Base-by-base conservation (phyloP, 2,888 invertebrate genomes). In the Serrognathus titanus region DNA sequence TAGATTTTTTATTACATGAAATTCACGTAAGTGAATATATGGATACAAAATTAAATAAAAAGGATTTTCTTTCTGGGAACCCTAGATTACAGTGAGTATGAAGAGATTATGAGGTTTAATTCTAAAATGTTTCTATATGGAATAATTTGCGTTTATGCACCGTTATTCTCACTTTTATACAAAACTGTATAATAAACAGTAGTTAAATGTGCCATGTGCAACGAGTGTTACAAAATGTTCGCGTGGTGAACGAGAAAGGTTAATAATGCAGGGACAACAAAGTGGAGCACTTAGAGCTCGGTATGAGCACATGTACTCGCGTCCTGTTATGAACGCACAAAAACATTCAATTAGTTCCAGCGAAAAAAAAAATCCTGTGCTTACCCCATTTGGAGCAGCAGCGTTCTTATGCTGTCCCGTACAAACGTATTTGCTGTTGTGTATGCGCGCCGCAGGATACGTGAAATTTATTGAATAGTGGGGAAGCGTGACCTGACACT, bases 381-480 rank as follows among this genome's bases (percentile, higher is more conserved):
- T 20, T 43, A 43, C 43, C 20, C 16, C 43, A 43, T 43, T 43
- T 16, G 20, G 16, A 43, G 24, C 24, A 4, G 20, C n/a, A 16
- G 24, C 6, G 24, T 31, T 31, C 24, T 31, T 31, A 31, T 31
- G 24, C 24, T 31, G 24, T 31, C 24, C 24, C 24, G 6, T 31
- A 31, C 24, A 31, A 31, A 31, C 24, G 24, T 31, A 31, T 31
- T 31, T 31, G 24, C 24, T 31, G 24, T 31, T 31, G 24, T 43
- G 13, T 43, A 43, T 43, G 43, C 20, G 13, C 40, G 16, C 9
- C 13, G 43, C 20, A 43, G 43, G 13, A 20, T 43, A 20, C 9
- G 20, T 43, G 43, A 43, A 43, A 43, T 43, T 43, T 43, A 43
- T 43, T 43, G 43, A 43, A 43, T 43, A 20, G 43, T 16, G 20